These are phyloP conservation scores for Brachyistius frenatus DNA, from an alignment of 2,113 vertebrate species.

Conservation along the genomic window DNA sequence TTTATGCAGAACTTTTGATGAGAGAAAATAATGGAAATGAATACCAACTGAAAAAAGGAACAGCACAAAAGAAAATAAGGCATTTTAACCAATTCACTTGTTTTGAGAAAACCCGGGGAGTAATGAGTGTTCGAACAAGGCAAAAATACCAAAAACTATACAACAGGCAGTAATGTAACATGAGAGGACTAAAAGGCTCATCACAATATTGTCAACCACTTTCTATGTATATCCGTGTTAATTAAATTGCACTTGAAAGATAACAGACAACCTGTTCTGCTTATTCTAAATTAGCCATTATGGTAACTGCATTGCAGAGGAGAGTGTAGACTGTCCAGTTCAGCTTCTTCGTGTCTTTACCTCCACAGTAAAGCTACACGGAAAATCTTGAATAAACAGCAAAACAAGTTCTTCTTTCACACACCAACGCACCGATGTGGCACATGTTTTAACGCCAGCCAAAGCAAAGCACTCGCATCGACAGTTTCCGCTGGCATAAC, in stretches of 20 bases:
- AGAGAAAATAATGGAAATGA: too few species aligned
- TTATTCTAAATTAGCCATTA: too few species aligned
- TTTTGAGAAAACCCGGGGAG: too few species aligned
- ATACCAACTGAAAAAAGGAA: too few species aligned
- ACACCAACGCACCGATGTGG: conserved; percentile 9
- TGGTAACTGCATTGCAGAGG: too few species aligned
- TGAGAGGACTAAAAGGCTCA: background rate
- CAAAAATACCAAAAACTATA: too few species aligned
- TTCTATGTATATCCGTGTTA: background rate
- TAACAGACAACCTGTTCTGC: too few species aligned
- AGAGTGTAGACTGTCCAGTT: background rate
- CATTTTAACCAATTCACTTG: too few species aligned
- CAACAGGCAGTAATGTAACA: background rate
- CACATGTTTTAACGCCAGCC: conserved; percentile 38
- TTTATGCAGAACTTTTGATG: too few species aligned
- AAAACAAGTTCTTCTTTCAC: conserved; percentile 45
- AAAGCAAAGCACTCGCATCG: conserved; percentile 46
- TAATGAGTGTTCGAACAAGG: too few species aligned
- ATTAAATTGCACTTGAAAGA: background rate
- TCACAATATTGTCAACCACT: background rate
- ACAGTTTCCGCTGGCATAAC: conserved; percentile 38
- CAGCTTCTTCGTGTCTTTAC: background rate
- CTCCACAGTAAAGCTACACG: background rate
- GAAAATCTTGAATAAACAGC: conserved; percentile 32
- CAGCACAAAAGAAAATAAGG: too few species aligned